Base-by-base conservation (phyloP, 2,113 vertebrate species). In the Sceloporus undulatus region DNA sequence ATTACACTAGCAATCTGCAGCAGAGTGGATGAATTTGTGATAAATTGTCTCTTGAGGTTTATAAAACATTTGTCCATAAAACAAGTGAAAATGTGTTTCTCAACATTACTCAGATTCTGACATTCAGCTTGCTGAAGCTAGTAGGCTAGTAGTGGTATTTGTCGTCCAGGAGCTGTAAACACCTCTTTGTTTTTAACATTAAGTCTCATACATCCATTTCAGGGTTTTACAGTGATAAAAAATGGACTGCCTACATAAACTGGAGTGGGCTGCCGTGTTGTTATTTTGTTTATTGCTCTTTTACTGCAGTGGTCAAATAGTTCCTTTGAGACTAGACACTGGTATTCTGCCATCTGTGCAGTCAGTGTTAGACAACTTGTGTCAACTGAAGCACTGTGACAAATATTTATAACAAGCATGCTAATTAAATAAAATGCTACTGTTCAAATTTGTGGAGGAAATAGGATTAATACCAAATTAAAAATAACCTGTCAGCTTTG, bases 241-340 rank as follows among this genome's bases (percentile, higher is more conserved):
- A 97, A 93, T 96, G 96, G 97, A 97, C 97, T 98, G 97, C 96
- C 96, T 97, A 96, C 96, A 97, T 98, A 97, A 98, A 97, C 96
- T 96, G 95, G 93, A 97, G 96, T 96, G 97, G 97, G 97, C 95
- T 96, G 93, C 94, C 97, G 84, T 97, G 97, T 97, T 97, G 95
- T 92, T 95, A 94, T 97, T 98, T 97, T 98, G 97, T 98, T 98
- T 98, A 98, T 97, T 97, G 97, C 94, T 96, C 94, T 97, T 98
- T 98, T 97, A 98, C 96, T 95, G 96, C 96, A 96, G 96, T 96
- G 97, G 97, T 97, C 97, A 98, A 97, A 97, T 97, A 94, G 97
- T 96, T 97, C 98, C 97, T 97, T 88, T 90, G 97, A 97, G 98
- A 97, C 91, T 88, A 96, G 95, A 94, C 90, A 93, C 89, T 85